These are phyloP conservation scores for Gnathonemus echidnorhynchus DNA, from an alignment of 2,113 vertebrate genomes.

Conservation along the genomic window DNA sequence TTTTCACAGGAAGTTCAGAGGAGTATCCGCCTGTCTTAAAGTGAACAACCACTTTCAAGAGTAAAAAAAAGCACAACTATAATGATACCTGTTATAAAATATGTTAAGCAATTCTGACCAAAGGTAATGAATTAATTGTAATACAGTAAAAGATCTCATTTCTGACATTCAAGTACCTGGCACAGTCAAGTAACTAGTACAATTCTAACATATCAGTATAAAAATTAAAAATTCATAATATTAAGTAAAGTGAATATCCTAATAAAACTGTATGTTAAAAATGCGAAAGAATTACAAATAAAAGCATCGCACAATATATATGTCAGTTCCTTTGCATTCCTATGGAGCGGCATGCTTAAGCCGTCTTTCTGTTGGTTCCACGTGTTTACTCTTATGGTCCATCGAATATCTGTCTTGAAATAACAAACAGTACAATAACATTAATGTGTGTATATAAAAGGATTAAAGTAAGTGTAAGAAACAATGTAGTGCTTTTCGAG, in stretches of 20 bases:
- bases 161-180: not conserved
- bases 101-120: not conserved
- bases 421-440: not conserved
- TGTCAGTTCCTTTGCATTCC: not conserved
- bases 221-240: not conserved
- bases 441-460: not conserved
- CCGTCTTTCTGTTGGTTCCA: not conserved
- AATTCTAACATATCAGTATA: not conserved
- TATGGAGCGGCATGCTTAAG: not conserved
- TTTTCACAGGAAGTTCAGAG: not conserved
- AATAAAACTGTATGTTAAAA: not conserved
- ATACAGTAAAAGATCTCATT: not conserved
- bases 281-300: not conserved
- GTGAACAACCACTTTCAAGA: not conserved
- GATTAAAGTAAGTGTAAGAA: not conserved
- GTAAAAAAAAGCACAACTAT: not conserved
- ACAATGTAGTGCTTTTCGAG: not conserved
- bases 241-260: not conserved
- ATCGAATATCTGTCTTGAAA: not conserved
- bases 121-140: not conserved
- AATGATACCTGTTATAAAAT: not conserved
- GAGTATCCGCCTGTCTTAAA: not conserved
- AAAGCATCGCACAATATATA: not conserved
- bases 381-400: not conserved
- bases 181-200: not conserved